phyloP scores from a whole-genome alignment of 2,888 invertebrate species.

The Stenotaenia linearis region DNA sequence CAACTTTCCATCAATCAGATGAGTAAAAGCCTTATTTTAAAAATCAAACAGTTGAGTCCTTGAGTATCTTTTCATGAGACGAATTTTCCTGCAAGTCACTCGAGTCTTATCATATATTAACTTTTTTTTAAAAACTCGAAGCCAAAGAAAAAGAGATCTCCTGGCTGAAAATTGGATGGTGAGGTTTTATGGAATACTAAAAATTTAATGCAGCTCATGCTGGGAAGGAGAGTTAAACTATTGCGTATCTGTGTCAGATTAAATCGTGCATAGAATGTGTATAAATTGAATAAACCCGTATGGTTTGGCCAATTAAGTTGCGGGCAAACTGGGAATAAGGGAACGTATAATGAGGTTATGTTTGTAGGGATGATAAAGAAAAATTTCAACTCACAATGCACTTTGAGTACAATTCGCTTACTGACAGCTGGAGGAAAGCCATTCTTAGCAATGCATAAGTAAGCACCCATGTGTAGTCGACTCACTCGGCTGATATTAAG shows the following conservation, averaged over 20 bases:
- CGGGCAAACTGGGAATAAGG: neutral
- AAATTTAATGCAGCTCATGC: neutral
- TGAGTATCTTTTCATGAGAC: neutral
- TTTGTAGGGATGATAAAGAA: neutral
- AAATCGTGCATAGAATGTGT: neutral
- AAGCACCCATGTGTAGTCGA: slow-evolving; percentile 28
- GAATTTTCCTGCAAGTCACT: neutral
- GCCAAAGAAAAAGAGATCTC: neutral
- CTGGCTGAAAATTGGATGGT: neutral
- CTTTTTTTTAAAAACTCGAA: neutral
- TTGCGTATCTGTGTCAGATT: neutral
- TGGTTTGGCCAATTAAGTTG: neutral
- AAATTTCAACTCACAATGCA: neutral
- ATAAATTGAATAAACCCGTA: neutral
- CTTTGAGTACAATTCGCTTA: slow-evolving; percentile 4
- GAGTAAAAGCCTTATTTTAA: neutral
- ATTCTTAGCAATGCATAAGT: slow-evolving; percentile 17
- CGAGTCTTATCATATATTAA: neutral
- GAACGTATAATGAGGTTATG: neutral
- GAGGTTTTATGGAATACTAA: neutral
- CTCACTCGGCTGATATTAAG: slow-evolving; percentile 15
- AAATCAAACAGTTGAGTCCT: neutral
- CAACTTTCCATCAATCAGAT: neutral
- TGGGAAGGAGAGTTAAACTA: neutral
- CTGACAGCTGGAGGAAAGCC: slow-evolving; percentile 26